These are phyloP conservation scores for Dasysyrphus albostriatus DNA, from an alignment of 2,888 invertebrate genomes.

Conservation along the genomic window DNA sequence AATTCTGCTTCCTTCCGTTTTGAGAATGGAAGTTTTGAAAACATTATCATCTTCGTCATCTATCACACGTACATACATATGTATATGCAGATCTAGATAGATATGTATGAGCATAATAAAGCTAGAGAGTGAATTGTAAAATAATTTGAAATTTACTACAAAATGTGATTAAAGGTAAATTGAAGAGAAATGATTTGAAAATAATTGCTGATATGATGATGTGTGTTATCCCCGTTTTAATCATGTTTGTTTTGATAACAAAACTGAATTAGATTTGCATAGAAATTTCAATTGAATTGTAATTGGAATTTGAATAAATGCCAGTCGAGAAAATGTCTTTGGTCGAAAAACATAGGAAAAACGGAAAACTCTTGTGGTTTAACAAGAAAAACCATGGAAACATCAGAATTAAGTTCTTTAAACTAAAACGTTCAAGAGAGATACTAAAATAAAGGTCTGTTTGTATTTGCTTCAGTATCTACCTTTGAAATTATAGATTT, in stretches of 20 bases:
- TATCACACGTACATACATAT: not conserved
- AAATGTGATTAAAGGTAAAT: conserved; percentile 49
- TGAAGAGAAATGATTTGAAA: conserved; percentile 50
- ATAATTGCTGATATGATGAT: conserved; percentile 36
- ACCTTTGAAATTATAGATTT: no score
- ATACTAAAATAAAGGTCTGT: no score
- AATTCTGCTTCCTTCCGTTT: conserved; percentile 6
- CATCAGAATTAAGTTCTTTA: no score
- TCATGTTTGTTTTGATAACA: conserved; percentile 46
- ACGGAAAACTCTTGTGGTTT: not conserved
- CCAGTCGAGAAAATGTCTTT: not conserved
- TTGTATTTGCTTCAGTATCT: no score
- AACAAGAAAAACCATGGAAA: no score
- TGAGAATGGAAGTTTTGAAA: conserved; percentile 6
- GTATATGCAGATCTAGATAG: not conserved
- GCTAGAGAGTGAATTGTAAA: not conserved
- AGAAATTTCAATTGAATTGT: not conserved
- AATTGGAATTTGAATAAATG: conserved; percentile 8
- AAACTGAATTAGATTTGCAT: conserved; percentile 9
- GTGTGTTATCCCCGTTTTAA: conserved; percentile 33
- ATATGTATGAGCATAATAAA: not conserved
- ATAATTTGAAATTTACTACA: conserved; percentile 29
- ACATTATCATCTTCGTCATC: not conserved
- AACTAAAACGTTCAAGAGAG: no score
- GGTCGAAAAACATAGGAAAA: not conserved